Conservation (phyloP, 2,113 vertebrate genomes). For the Tragulus kanchil region DNA sequence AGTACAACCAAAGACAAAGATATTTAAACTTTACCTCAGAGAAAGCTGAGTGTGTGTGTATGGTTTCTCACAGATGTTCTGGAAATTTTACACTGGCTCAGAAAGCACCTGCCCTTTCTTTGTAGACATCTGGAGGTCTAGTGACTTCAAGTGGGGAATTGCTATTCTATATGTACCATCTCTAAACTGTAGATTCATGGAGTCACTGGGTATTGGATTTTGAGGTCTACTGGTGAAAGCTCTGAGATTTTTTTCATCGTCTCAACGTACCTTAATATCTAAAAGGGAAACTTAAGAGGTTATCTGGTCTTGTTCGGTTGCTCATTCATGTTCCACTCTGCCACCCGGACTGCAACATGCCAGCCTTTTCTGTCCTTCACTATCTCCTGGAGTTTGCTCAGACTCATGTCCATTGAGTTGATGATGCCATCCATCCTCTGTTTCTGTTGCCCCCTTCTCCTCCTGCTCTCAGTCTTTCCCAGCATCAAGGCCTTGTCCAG, state of each 20-base stretch:
- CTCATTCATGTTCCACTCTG: not conserved
- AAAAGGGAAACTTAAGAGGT: conserved; percentile 35
- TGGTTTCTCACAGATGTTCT: conserved; percentile 18
- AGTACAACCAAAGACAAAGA: conserved; percentile 29
- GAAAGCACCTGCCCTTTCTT: conserved; percentile 14
- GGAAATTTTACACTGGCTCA: not conserved
- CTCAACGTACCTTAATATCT: not conserved
- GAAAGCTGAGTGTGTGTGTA: not conserved
- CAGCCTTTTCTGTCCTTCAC: not conserved
- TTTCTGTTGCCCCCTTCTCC: not conserved
- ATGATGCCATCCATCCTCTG: not conserved
- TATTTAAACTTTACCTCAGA: not conserved
- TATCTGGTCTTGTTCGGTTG: too few species aligned
- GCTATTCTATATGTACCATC: not conserved
- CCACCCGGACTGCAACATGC: not conserved
- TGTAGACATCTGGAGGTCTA: not conserved
- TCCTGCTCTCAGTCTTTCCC: not conserved
- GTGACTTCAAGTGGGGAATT: not conserved
- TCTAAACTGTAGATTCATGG: not conserved
- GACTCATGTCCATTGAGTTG: not conserved
- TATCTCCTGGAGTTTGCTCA: not conserved
- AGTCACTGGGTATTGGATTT: conserved; percentile 8
- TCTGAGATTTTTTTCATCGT: not conserved
- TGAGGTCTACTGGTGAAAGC: conserved; percentile 1
- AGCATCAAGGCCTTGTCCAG: not conserved